Base-by-base conservation (phyloP, 1,140 invertebrate genomes). In the Oncopeltus fasciatus region DNA sequence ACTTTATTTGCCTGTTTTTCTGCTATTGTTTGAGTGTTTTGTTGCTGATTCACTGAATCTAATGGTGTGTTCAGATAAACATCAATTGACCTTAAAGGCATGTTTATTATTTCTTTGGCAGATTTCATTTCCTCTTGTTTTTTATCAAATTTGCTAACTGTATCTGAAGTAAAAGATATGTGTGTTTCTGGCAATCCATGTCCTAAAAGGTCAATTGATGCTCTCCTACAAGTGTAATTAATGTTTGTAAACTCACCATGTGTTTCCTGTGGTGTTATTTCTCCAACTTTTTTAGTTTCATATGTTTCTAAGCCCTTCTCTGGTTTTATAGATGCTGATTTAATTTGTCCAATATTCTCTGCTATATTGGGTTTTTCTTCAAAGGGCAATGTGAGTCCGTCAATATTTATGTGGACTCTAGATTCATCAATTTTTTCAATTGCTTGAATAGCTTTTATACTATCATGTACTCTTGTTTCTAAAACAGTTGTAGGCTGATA, bases 321-420 rank as follows among this genome's bases (percentile, higher is more conserved):
- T 9, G 43, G 16, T 49, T 59, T 53, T 29, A 20, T 14, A 28
- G 57, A 44, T 51, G 38, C 38, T 26, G n/a, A 26, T 65, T 27
- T 38, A 8, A 59, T 21, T 11, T 53, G 58, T 26, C 26, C 27
- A n/a, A 62, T 44, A 31, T 14, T 43, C n/a, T 64, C 59, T 44
- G 53, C 46, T 16, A 43, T 18, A 31, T 29, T 18, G 18, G 56
- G 51, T 24, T n/a, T n/a, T 62, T 66, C 65, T 27, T 43, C 56
- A 38, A 61, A 9, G 3, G 63, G 44, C 9, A 61, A 28, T 31
- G 24, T 58, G n/a, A 51, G 46, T 18, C 59, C 59, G 29, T 59
- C 56, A 27, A 66, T 12, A 21, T 64, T 27, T 14, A 63, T 44
- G 26, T 64, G 53, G 20, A 59, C 63, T 28, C 47, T 28, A 0